Evolutionary conservation across 2,888 invertebrate species (phyloP).

Genomic region (Zonitis immaculata): DNA sequence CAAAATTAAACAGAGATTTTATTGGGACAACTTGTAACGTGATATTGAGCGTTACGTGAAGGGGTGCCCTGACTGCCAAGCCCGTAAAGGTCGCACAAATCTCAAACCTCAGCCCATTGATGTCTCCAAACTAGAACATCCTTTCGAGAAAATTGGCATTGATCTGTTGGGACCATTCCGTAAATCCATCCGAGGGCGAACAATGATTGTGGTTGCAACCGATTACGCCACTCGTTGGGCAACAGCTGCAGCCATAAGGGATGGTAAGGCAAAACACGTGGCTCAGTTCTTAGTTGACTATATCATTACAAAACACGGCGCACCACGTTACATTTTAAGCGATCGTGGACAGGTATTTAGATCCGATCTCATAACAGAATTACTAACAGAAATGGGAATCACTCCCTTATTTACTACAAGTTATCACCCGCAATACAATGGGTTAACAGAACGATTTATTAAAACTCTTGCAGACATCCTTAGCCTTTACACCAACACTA

Average conservation of each 20-base stretch:
- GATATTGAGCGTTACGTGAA: slow-evolving; percentile 18
- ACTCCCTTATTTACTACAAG: slow-evolving; percentile 9
- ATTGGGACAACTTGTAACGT: slow-evolving; percentile 12
- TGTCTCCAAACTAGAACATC: slow-evolving; percentile 10
- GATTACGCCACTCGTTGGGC: slow-evolving; percentile 28
- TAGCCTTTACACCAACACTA: slow-evolving; percentile 14
- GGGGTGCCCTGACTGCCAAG: slow-evolving; percentile 17
- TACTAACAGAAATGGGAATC: slow-evolving; percentile 4
- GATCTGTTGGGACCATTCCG: slow-evolving; percentile 28
- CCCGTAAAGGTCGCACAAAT: slow-evolving; percentile 10
- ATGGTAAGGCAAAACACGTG: slow-evolving; percentile 17
- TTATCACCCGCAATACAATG: slow-evolving; percentile 16
- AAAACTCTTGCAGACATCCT: slow-evolving; percentile 23
- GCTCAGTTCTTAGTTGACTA: slow-evolving; percentile 19
- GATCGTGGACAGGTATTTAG: slow-evolving; percentile 20
- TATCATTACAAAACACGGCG: slow-evolving; percentile 16
- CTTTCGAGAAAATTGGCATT: slow-evolving; percentile 21
- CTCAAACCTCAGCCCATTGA: slow-evolving; percentile 1
- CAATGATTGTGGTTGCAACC: slow-evolving; percentile 27
- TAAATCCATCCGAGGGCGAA: slow-evolving; percentile 23
- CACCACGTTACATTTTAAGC: slow-evolving; percentile 12
- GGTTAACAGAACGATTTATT: slow-evolving; percentile 23
- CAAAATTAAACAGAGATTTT: slow-evolving; percentile 12
- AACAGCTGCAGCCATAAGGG: slow-evolving; percentile 10
- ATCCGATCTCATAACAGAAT: slow-evolving; percentile 12